These are phyloP conservation scores for Xylophagus ater DNA, from an alignment of 2,888 invertebrate species.

Conservation along the genomic window DNA sequence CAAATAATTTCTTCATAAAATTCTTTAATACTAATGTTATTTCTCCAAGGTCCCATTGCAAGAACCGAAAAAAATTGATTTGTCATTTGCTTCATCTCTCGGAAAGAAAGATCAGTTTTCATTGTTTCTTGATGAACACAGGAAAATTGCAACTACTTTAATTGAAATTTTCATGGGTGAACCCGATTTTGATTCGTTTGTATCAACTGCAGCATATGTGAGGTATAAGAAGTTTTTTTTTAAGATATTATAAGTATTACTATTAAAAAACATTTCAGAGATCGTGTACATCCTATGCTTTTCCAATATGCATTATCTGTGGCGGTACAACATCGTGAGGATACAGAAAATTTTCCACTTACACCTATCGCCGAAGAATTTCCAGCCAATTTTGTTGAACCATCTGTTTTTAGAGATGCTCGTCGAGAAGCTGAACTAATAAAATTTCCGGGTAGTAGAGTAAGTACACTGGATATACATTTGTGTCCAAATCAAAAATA, in stretches of 20 bases:
- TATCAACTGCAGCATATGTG: constrained; percentile 43
- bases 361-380: constrained; percentile 68
- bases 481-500: too few species aligned
- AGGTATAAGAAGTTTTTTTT: too few species aligned
- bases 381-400: constrained; percentile 72
- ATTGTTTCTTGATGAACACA: constrained; percentile 59
- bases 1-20: too few species aligned
- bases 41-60: constrained; percentile 30
- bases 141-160: constrained; percentile 56
- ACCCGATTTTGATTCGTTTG: too few species aligned
- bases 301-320: constrained; percentile 72
- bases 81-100: constrained; percentile 26
- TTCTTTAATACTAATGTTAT: too few species aligned
- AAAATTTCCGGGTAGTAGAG: constrained; percentile 40
- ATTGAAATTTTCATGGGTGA: constrained; percentile 57
- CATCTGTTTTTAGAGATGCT: constrained; percentile 55
- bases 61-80: constrained; percentile 28
- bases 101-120: constrained; percentile 45
- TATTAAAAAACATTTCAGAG: constrained; percentile 47
- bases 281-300: constrained; percentile 64
- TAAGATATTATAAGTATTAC: too few species aligned
- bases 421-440: constrained; percentile 57
- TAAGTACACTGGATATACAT: constrained; percentile 14
- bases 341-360: constrained; percentile 42
- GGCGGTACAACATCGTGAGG: constrained; percentile 52